phyloP scores from a whole-genome alignment of 1,140 invertebrate genomes.

The Aphidius ervi region DNA sequence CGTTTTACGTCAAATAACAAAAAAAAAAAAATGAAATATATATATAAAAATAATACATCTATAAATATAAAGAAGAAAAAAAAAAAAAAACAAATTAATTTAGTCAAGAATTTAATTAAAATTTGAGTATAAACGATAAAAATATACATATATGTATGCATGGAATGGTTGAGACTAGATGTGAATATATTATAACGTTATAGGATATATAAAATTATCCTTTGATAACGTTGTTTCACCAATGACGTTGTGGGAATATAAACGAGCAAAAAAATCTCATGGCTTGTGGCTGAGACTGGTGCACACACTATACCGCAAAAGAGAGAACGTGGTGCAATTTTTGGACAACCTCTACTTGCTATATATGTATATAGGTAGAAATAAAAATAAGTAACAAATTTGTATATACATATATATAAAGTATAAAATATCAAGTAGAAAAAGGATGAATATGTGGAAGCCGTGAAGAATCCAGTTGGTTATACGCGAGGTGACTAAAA shows the following conservation, averaged over 20 bases:
- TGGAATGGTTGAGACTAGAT: too few species aligned
- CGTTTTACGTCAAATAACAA: too few species aligned
- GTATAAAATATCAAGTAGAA: too few species aligned
- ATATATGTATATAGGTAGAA: background rate
- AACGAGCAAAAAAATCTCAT: constrained; percentile 1
- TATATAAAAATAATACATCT: too few species aligned
- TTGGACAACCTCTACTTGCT: background rate
- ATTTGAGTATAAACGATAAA: too few species aligned
- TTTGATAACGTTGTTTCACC: constrained; percentile 12
- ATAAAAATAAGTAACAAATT: too few species aligned
- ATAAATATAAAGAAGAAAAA: too few species aligned
- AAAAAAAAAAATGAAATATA: too few species aligned
- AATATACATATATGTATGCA: too few species aligned
- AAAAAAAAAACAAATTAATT: too few species aligned
- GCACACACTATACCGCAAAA: background rate
- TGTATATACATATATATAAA: too few species aligned
- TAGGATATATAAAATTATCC: constrained; percentile 3
- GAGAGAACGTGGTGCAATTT: background rate
- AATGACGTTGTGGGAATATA: background rate
- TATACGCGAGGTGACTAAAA: constrained; percentile 9
- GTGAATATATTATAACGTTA: constrained; percentile 3
- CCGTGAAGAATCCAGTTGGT: constrained; percentile 1
- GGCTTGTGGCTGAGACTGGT: background rate
- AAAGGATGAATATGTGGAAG: background rate
- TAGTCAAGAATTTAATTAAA: too few species aligned